Evolutionary conservation across 2,797 vertebrate species (phyloP).

Genomic region (Lagocephalus sceleratus): DNA sequence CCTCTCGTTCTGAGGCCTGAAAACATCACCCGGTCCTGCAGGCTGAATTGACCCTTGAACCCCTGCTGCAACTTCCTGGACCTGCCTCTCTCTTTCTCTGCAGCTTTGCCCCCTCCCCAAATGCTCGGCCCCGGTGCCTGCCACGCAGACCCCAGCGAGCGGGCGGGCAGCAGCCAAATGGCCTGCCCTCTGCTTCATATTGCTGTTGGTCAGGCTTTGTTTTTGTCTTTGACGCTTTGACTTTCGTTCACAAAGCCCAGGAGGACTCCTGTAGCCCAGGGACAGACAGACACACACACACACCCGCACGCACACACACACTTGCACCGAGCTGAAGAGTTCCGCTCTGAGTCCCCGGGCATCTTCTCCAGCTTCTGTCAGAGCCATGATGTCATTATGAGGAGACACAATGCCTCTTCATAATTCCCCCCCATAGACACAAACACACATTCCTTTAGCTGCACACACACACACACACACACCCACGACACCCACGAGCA

Average conservation of each 20-base stretch:
- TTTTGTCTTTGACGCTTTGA: slow-evolving; percentile 75
- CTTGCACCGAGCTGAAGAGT: slow-evolving; percentile 68
- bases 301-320: slow-evolving; percentile 41
- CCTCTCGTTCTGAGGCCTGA: slow-evolving; percentile 43
- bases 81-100: slow-evolving; percentile 30
- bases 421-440: slow-evolving; percentile 26
- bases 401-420: slow-evolving; percentile 69
- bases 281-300: slow-evolving; percentile 51
- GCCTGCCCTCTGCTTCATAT: slow-evolving; percentile 71
- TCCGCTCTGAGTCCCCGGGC: slow-evolving; percentile 61
- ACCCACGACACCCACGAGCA: slow-evolving; percentile 16
- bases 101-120: slow-evolving; percentile 36
- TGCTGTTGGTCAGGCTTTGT: slow-evolving; percentile 76
- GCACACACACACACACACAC: slow-evolving; percentile 8
- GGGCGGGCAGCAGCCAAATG: slow-evolving; percentile 67
- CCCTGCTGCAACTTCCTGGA: slow-evolving; percentile 50
- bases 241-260: slow-evolving; percentile 73
- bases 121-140: slow-evolving; percentile 32
- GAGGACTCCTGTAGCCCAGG: slow-evolving; percentile 66
- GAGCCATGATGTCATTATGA: slow-evolving; percentile 74
- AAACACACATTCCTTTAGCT: slow-evolving; percentile 12
- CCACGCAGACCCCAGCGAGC: slow-evolving; percentile 40
- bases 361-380: slow-evolving; percentile 77
- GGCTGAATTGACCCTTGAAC: slow-evolving; percentile 64
- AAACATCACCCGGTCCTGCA: slow-evolving; percentile 52